Percentiles rank a stretch among this genome's conserved stretches.
Conservation (phyloP, 2,888 invertebrate species). For the Rhimphoctona megacephalus region DNA sequence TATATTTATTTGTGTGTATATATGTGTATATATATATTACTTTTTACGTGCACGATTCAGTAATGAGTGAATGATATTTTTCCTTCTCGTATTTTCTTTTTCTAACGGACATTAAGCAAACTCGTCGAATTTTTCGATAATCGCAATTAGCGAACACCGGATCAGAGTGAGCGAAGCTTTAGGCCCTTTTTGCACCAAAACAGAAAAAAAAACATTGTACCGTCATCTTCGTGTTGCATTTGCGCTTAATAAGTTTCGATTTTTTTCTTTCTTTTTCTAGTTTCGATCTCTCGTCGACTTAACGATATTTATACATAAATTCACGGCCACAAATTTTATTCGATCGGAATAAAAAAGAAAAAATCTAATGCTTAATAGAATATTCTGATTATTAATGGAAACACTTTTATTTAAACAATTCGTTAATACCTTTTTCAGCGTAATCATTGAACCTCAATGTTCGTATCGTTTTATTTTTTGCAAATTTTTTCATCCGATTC, state of each 20-base stretch:
- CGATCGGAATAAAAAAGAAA: not conserved
- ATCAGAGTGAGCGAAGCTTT: slow-evolving; percentile 61
- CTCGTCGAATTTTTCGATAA: slow-evolving; percentile 44
- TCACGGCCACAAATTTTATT: not conserved
- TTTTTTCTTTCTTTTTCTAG: not conserved
- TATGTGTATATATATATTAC: slow-evolving; percentile 64
- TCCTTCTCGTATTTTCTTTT: slow-evolving; percentile 32
- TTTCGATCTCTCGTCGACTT: not conserved
- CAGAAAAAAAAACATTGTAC: slow-evolving; percentile 36
- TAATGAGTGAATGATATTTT: slow-evolving; percentile 55
- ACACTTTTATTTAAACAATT: not conserved
- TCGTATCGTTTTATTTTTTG: not conserved
- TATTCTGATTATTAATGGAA: not conserved
- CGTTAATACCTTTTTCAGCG: not conserved
- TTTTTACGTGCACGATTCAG: slow-evolving; percentile 51
- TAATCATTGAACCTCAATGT: not conserved
- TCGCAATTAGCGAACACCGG: slow-evolving; percentile 49
- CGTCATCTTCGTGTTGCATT: slow-evolving; percentile 38
- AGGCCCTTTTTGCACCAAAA: slow-evolving; percentile 68
- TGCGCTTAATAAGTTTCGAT: slow-evolving; percentile 21
- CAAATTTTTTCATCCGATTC: not conserved
- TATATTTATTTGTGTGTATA: slow-evolving; percentile 51
- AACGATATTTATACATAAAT: not conserved
- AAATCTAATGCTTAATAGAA: not conserved
- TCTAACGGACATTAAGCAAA: slow-evolving; percentile 48